Conservation (phyloP, 2,797 vertebrate genomes). For the Centropyge bicolor region DNA sequence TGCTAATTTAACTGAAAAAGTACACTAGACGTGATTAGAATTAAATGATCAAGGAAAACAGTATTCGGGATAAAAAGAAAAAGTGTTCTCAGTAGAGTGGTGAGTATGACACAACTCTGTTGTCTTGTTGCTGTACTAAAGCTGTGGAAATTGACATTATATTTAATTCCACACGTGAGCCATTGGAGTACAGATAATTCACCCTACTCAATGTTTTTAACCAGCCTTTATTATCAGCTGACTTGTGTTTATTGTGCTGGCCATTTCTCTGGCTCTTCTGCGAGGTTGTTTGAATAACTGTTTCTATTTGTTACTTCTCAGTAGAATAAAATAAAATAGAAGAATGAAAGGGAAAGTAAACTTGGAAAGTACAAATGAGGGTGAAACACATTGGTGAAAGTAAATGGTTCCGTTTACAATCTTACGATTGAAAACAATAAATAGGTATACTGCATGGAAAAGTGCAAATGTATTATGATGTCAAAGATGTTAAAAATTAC, state of each 20-base stretch:
- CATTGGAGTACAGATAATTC: neutral
- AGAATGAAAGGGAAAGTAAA: neutral
- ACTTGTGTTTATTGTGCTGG: neutral
- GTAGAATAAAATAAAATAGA: neutral
- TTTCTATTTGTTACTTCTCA: neutral
- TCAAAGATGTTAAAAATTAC: neutral
- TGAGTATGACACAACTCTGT: neutral
- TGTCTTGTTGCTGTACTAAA: too few relatives aligned
- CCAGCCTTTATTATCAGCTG: neutral
- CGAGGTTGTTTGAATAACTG: neutral
- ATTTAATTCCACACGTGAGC: neutral
- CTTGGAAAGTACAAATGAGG: neutral
- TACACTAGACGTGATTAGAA: neutral
- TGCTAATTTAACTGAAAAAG: neutral
- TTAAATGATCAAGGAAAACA: neutral
- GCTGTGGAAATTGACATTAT: neutral
- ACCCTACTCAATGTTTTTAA: neutral
- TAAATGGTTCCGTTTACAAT: neutral
- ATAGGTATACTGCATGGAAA: too few relatives aligned
- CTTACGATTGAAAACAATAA: neutral
- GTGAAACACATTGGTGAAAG: neutral
- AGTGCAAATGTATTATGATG: neutral
- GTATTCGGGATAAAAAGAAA: neutral
- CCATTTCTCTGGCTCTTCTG: neutral
- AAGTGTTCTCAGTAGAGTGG: neutral